Conservation (phyloP, 2,113 vertebrate species). For the Morone chrysops region DNA sequence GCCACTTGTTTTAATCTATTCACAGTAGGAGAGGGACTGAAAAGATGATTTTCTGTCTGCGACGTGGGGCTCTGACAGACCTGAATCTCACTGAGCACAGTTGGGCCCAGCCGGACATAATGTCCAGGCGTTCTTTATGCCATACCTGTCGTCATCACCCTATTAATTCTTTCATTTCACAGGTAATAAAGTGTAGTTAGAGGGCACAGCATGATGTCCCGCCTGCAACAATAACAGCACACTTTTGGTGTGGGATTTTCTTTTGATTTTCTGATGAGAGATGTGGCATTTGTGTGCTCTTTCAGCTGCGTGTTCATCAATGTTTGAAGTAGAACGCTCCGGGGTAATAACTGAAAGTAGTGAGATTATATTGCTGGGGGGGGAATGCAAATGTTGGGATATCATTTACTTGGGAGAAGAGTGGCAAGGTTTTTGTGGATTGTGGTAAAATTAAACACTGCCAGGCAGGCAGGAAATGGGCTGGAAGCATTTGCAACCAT, state of each 20-base stretch:
- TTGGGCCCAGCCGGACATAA: conserved; percentile 36
- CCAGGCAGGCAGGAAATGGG: background rate
- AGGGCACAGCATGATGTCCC: conserved; percentile 59
- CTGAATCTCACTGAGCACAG: conserved; percentile 44
- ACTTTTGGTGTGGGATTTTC: conserved; percentile 34
- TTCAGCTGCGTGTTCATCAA: conserved; percentile 46
- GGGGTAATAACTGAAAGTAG: conserved; percentile 38
- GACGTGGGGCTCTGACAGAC: conserved; percentile 45
- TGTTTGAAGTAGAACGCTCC: conserved; percentile 41
- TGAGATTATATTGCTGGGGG: conserved; percentile 29
- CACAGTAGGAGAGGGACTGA: conserved; percentile 64
- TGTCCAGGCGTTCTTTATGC: conserved; percentile 45
- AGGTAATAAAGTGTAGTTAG: conserved; percentile 81
- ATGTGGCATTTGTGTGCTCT: conserved; percentile 51
- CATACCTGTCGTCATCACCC: conserved; percentile 69
- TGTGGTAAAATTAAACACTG: conserved; percentile 18
- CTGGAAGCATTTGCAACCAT: background rate
- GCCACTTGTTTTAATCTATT: conserved; percentile 73
- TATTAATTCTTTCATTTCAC: conserved; percentile 84
- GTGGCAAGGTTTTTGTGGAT: conserved; percentile 14
- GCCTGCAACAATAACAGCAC: conserved; percentile 65
- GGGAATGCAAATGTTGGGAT: conserved; percentile 33
- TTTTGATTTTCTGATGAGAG: conserved; percentile 68
- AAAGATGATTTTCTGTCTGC: conserved; percentile 65
- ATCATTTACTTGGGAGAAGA: conserved; percentile 27